phyloP scores from a whole-genome alignment of 2,888 invertebrate species.

The Hermaeophaga mercurialis region DNA sequence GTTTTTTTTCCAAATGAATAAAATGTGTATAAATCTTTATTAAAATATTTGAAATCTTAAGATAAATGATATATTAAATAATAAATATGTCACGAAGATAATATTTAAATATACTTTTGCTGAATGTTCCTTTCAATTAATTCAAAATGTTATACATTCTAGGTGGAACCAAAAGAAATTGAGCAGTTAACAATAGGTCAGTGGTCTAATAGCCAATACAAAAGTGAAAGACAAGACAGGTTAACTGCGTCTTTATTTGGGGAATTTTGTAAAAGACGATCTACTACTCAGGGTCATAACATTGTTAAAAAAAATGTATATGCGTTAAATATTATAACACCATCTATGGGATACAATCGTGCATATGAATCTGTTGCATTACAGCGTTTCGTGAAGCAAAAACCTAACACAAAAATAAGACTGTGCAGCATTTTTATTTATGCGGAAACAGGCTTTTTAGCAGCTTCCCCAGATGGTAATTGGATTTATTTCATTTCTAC shows the following conservation, averaged over 20 bases:
- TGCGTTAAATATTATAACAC: neutral
- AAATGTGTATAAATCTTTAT: no score
- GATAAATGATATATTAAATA: no score
- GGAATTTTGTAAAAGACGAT: neutral
- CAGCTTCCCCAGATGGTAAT: neutral
- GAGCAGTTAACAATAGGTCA: neutral
- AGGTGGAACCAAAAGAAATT: neutral
- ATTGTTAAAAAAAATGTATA: neutral
- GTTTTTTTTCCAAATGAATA: no score
- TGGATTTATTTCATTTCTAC: no score
- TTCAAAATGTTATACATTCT: no score
- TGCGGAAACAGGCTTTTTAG: neutral
- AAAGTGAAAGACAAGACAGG: neutral
- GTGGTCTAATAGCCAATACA: neutral
- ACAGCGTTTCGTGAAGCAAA: neutral
- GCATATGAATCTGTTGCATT: neutral
- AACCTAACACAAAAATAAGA: neutral
- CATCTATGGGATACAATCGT: neutral
- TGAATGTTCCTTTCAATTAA: no score
- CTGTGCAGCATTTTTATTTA: neutral
- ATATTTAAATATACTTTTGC: no score
- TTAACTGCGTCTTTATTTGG: neutral
- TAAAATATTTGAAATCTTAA: no score
- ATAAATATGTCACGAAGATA: no score
- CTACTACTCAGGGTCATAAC: neutral